A percentile compares a stretch with the other conserved stretches of the same genome.
Conservation (phyloP, 2,797 vertebrate genomes). For the Phataginus tetradactyla region DNA sequence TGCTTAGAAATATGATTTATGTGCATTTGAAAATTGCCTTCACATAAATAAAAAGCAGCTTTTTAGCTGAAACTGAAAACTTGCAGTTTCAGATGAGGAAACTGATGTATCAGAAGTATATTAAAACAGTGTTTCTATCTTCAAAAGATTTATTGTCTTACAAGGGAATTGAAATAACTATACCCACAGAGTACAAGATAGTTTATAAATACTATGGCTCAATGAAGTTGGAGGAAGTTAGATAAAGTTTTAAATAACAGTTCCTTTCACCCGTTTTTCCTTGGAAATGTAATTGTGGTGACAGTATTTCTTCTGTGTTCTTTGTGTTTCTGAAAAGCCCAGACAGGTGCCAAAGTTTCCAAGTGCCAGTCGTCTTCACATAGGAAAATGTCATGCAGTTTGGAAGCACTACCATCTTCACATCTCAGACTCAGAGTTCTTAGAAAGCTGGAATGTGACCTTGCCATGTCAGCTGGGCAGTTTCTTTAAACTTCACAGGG, state of each 20-base stretch:
- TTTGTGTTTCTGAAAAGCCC: constrained; percentile 43
- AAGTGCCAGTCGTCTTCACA: background rate
- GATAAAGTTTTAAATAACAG: constrained; percentile 1
- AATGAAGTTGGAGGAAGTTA: background rate
- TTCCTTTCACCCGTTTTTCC: background rate
- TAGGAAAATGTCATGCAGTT: constrained; percentile 1
- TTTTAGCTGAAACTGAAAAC: background rate
- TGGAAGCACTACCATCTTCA: background rate
- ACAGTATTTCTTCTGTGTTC: background rate
- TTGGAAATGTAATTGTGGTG: constrained; percentile 16
- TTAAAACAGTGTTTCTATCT: background rate
- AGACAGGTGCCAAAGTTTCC: background rate
- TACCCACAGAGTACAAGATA: background rate
- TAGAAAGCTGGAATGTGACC: background rate
- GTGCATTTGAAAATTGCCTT: background rate
- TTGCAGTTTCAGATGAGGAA: constrained; percentile 7
- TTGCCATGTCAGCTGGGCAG: background rate
- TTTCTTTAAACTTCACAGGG: background rate
- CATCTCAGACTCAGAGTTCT: background rate
- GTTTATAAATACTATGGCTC: background rate
- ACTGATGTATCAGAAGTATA: background rate
- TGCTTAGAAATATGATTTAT: background rate
- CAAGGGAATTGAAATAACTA: background rate
- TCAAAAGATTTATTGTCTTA: background rate
- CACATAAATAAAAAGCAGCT: background rate